Conservation (phyloP, 1,140 invertebrate genomes). For the Charaxes varanes region DNA sequence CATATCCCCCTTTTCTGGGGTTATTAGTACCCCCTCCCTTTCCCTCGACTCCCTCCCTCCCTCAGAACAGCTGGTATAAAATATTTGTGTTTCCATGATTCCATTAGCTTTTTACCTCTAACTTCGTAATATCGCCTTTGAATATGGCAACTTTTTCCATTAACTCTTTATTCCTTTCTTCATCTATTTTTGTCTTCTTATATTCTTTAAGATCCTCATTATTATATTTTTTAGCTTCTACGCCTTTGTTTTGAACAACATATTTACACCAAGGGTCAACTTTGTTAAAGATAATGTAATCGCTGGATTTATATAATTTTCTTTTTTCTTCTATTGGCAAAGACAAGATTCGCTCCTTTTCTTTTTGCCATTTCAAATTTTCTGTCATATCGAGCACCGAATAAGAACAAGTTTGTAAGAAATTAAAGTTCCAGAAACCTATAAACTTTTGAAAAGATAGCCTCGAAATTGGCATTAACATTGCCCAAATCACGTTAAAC, state of each 20-base stretch:
- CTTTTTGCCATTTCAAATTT: conserved; percentile 40
- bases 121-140: conserved; percentile 89
- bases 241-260: conserved; percentile 55
- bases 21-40: no score
- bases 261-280: conserved; percentile 79
- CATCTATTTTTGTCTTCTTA: conserved; percentile 56
- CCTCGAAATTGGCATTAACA: conserved; percentile 1
- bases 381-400: conserved; percentile 38
- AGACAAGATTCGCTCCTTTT: conserved; percentile 37
- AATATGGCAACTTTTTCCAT: conserved; percentile 80
- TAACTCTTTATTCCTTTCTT: conserved; percentile 60
- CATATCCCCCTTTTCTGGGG: no score
- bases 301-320: conserved; percentile 37
- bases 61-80: no score
- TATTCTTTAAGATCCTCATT: conserved; percentile 54
- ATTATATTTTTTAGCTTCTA: conserved; percentile 38
- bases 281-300: conserved; percentile 36
- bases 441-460: no score
- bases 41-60: no score
- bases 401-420: conserved; percentile 8
- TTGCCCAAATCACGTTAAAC: no score
- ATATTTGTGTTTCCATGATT: no score
- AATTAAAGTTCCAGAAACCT: neutral
- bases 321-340: conserved; percentile 48
- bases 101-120: no score